A percentile compares a stretch with the other conserved stretches of the same genome.
These are phyloP conservation scores for Brienomyrus brachyistius DNA, from an alignment of 2,113 vertebrate genomes.

Conservation along the genomic window DNA sequence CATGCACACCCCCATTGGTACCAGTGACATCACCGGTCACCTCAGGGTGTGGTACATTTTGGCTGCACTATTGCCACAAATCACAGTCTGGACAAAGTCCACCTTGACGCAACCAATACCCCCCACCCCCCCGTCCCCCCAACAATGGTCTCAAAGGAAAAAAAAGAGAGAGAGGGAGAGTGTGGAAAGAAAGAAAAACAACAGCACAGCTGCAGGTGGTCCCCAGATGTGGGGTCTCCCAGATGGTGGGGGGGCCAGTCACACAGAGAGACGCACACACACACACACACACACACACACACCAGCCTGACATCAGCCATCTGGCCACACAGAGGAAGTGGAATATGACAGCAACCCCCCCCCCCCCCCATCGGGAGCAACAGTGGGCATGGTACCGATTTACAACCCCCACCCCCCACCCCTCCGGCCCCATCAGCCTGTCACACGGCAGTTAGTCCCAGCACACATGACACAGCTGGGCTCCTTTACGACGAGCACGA, in stretches of 20 bases:
- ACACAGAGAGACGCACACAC: neutral
- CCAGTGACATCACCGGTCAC: neutral
- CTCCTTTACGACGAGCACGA: conserved; percentile 50
- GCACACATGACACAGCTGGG: conserved; percentile 46
- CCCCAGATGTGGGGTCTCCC: conserved; percentile 61
- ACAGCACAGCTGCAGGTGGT: conserved; percentile 55
- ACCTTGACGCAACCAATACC: neutral
- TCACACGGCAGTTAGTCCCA: conserved; percentile 53
- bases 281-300: conserved; percentile 36
- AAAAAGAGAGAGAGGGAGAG: conserved; percentile 15
- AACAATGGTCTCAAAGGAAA: conserved; percentile 25
- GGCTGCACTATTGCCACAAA: conserved; percentile 34
- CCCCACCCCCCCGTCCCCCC: neutral
- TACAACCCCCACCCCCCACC: neutral
- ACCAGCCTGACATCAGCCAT: conserved; percentile 54
- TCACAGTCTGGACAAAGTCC: conserved; percentile 37
- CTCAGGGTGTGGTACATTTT: conserved; percentile 34
- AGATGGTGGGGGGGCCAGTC: conserved; percentile 34
- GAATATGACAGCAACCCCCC: conserved; percentile 32
- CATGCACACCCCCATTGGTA: neutral
- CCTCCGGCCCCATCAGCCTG: conserved; percentile 24
- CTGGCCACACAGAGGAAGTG: conserved; percentile 52
- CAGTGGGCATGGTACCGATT: conserved; percentile 26
- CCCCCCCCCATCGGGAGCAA: conserved; percentile 30
- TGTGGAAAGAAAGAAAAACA: neutral